Evolutionary conservation across 2,888 invertebrate genomes (phyloP).

Genomic region (Eristalinus aeneus): DNA sequence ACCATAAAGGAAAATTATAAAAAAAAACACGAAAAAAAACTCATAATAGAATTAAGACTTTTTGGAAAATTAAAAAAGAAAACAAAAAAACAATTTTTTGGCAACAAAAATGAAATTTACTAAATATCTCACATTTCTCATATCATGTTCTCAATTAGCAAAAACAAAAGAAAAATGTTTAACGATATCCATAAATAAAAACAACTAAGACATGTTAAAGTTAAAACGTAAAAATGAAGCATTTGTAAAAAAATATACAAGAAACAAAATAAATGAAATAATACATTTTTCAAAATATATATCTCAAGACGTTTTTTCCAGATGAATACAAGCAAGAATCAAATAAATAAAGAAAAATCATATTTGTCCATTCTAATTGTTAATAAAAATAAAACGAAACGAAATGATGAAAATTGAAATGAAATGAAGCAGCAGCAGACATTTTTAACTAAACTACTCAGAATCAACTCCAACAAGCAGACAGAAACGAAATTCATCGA

Average conservation of each 20-base stretch:
- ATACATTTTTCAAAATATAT: slow-evolving; percentile 57
- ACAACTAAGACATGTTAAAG: slow-evolving; percentile 59
- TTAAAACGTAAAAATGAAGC: slow-evolving; percentile 36
- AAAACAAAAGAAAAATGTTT: slow-evolving; percentile 51
- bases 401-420: slow-evolving; percentile 2
- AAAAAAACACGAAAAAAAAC: neutral
- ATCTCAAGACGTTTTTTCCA: slow-evolving; percentile 56
- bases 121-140: slow-evolving; percentile 67
- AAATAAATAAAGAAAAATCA: slow-evolving; percentile 38
- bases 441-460: neutral
- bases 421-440: no score
- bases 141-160: slow-evolving; percentile 65
- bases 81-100: slow-evolving; percentile 48
- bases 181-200: slow-evolving; percentile 55
- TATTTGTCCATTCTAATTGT: slow-evolving; percentile 70
- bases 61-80: slow-evolving; percentile 33
- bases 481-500: slow-evolving; percentile 57
- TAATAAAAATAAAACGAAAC: slow-evolving; percentile 49
- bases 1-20: slow-evolving; percentile 36
- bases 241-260: slow-evolving; percentile 63
- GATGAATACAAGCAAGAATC: neutral
- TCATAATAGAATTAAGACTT: slow-evolving; percentile 57
- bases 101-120: slow-evolving; percentile 44
- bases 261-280: slow-evolving; percentile 4
- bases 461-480: neutral